Base-by-base conservation (phyloP, 2,113 vertebrate genomes). In the Salvator merianae region DNA sequence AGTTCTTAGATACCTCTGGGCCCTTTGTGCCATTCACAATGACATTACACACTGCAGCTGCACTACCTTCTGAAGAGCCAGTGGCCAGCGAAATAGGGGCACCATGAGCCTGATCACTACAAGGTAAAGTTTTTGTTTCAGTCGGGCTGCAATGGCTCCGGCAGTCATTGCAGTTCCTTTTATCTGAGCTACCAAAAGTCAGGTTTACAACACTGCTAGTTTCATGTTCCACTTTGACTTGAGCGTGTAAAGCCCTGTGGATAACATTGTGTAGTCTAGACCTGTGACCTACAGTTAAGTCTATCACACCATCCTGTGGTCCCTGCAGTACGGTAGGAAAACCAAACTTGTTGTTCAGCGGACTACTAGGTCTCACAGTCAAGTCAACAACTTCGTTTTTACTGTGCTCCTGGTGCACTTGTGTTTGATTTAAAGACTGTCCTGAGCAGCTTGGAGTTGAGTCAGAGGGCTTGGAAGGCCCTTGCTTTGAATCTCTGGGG, bases 1-100 rank as follows among this genome's bases (percentile, higher is more conserved):
- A 91, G 93, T 94, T 89, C 93, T 96, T 96, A 90, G 96, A 92
- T 88, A 90, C 90, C 91, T 97, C 97, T 32, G 94, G 91, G 88
- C 93, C 92, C 82, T 97, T 96, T 7, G 96, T 96, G 93, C 98
- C 98, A 88, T 99, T 99, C 89, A 99, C 98, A 91, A 99, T 98
- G 93, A 99, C 98, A n/a, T 99, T 98, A 95, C 98, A 99, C 88
- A 97, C 97, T 0, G 97, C 96, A n/a, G 69, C 69, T 75, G 96
- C 96, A 84, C 93, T 94, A 12, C 93, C 89, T 91, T 97, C 96
- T 79, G 90, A 95, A 73, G 93, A 92, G 88, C 95, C 94, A 7
- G 92, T 95, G 91, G 94, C 94, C 91, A 94, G 95, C 87, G 93
- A 95, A 92, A 90, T 93, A 9, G 94, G 95, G 93, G 91, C 94